Evolutionary conservation across 2,888 invertebrate species (phyloP).

Genomic region (Griposia aprilina): DNA sequence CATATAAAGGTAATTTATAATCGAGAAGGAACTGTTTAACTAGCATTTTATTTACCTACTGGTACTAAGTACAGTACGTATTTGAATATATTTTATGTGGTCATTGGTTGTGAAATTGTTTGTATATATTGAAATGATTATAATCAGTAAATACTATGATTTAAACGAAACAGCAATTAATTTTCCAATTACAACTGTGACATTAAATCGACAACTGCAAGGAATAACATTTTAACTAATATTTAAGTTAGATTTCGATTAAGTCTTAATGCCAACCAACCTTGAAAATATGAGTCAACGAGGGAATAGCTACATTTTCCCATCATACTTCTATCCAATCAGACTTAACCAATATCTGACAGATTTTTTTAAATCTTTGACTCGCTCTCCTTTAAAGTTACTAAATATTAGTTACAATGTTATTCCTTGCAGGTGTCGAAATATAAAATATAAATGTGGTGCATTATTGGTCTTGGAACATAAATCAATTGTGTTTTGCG

Average conservation of each 20-base stretch:
- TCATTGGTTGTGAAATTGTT: constrained; percentile 30
- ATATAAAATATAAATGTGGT: constrained; percentile 32
- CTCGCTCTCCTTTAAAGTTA: no score
- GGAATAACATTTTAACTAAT: no score
- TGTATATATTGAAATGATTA: not conserved
- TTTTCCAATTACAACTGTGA: not conserved
- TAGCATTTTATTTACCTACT: not conserved
- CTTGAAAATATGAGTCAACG: no score
- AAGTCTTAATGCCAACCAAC: no score
- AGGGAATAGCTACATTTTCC: no score
- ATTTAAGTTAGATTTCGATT: no score
- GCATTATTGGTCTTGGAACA: constrained; percentile 9
- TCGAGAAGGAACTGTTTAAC: constrained; percentile 17
- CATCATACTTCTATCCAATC: no score
- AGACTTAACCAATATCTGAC: no score
- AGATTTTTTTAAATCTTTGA: no score
- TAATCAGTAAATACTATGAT: not conserved
- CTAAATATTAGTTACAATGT: no score
- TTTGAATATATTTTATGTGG: constrained; percentile 6
- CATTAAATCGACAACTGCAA: no score
- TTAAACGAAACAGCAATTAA: not conserved
- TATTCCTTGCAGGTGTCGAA: no score
- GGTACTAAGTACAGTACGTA: not conserved
- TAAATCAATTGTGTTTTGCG: constrained; percentile 8
- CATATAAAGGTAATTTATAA: not conserved